These are phyloP conservation scores for Pseudochromis fuscus DNA, from an alignment of 2,797 vertebrate species.

Conservation along the genomic window DNA sequence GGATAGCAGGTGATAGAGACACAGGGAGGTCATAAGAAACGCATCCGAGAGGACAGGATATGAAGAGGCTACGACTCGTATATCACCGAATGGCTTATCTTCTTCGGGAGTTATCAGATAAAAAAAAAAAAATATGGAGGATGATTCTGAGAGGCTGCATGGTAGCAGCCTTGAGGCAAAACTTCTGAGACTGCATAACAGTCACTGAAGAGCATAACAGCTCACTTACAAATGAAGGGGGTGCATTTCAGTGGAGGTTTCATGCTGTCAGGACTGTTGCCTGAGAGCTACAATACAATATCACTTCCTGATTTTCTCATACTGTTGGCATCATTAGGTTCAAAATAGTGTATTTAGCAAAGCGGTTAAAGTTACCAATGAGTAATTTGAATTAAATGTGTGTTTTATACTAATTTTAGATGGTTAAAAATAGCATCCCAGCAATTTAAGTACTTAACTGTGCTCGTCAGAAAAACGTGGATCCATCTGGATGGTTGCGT, in stretches of 20 bases:
- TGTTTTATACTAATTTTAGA: slow-evolving; percentile 6
- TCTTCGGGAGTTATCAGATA: slow-evolving; percentile 54
- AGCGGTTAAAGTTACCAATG: neutral
- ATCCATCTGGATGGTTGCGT: slow-evolving; percentile 4
- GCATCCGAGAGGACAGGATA: slow-evolving; percentile 58
- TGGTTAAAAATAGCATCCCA: neutral
- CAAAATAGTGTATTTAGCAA: slow-evolving; percentile 9
- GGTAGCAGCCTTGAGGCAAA: slow-evolving; percentile 42
- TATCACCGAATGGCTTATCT: slow-evolving; percentile 50
- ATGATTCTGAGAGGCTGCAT: slow-evolving; percentile 43
- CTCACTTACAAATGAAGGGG: slow-evolving; percentile 42
- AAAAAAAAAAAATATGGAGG: slow-evolving; percentile 24
- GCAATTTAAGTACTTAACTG: slow-evolving; percentile 1
- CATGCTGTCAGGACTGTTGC: slow-evolving; percentile 18
- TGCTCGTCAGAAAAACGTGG: slow-evolving; percentile 3
- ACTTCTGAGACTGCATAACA: slow-evolving; percentile 44
- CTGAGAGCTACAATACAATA: slow-evolving; percentile 34
- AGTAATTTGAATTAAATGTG: slow-evolving; percentile 29
- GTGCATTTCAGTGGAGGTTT: slow-evolving; percentile 22
- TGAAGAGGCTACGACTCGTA: slow-evolving; percentile 57
- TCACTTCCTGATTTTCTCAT: slow-evolving; percentile 15
- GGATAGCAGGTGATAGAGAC: slow-evolving; percentile 51
- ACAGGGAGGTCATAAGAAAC: slow-evolving; percentile 57
- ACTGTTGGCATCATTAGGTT: slow-evolving; percentile 17
- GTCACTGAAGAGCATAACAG: slow-evolving; percentile 43